phyloP scores from a whole-genome alignment of 2,113 vertebrate species.

The Spheniscus mendiculus region DNA sequence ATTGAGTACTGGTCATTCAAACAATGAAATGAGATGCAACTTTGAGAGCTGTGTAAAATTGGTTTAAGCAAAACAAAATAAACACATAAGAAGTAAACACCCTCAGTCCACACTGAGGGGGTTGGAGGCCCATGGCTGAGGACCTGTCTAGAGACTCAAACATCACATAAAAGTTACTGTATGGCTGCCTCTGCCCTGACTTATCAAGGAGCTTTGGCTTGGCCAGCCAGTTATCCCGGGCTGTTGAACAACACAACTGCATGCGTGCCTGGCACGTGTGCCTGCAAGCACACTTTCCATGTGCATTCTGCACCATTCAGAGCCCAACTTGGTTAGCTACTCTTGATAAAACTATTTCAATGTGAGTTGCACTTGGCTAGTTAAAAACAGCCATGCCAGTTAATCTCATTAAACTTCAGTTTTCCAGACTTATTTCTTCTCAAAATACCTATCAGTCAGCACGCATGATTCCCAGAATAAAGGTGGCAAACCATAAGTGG shows the following conservation, averaged over 20 bases:
- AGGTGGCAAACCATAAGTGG: too few species aligned
- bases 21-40: not conserved
- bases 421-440: not conserved
- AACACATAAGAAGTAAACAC: not conserved
- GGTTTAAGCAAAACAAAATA: not conserved
- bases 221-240: not conserved
- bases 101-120: rapidly evolving
- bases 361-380: not conserved
- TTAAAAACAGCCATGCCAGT: not conserved
- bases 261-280: rapidly evolving
- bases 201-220: not conserved
- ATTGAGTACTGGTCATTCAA: not conserved
- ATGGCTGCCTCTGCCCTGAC: not conserved
- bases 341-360: not conserved
- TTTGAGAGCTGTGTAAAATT: not conserved
- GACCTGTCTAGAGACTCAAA: not conserved
- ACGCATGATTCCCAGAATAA: rapidly evolving
- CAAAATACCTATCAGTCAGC: rapidly evolving
- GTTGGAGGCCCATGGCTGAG: not conserved
- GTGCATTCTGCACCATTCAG: not conserved
- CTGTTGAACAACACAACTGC: not conserved
- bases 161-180: not conserved
- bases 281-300: not conserved
- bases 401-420: not conserved
- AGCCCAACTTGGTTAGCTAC: not conserved